phyloP scores from a whole-genome alignment of 2,797 vertebrate species.

The Hephaestus fuliginosus region DNA sequence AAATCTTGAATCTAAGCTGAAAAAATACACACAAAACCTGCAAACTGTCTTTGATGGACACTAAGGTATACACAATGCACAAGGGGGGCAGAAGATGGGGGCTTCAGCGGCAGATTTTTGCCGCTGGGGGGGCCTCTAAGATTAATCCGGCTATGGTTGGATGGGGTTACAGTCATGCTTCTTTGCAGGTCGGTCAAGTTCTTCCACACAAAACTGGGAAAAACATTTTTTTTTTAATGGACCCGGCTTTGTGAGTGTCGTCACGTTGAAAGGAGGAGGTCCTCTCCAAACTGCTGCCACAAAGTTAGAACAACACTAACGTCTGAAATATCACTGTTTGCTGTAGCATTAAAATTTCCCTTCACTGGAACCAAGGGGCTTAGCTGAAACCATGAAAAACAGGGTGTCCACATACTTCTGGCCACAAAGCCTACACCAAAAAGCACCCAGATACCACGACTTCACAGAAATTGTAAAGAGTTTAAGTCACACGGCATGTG shows the following conservation, averaged over 20 bases:
- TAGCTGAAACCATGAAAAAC: not conserved
- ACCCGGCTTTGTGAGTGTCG: not conserved
- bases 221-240: not conserved
- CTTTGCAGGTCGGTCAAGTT: conserved; percentile 1
- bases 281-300: not conserved
- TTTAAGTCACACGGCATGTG: conserved; percentile 47
- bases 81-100: not conserved
- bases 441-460: not conserved
- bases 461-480: conserved; percentile 45
- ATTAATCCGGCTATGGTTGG: conserved; percentile 8
- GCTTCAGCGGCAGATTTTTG: not conserved
- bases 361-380: not conserved
- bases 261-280: not conserved
- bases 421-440: not conserved
- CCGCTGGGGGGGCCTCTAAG: not conserved
- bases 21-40: not conserved
- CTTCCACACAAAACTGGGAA: not conserved
- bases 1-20: not conserved
- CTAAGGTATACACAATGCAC: not conserved
- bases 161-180: conserved; percentile 2
- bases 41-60: not conserved
- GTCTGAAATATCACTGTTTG: not conserved
- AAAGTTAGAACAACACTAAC: not conserved
- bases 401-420: conserved; percentile 36
- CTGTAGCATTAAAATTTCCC: not conserved